These are phyloP conservation scores for Dryoscopus gambensis DNA, from an alignment of 2,113 vertebrate genomes.

Conservation along the genomic window DNA sequence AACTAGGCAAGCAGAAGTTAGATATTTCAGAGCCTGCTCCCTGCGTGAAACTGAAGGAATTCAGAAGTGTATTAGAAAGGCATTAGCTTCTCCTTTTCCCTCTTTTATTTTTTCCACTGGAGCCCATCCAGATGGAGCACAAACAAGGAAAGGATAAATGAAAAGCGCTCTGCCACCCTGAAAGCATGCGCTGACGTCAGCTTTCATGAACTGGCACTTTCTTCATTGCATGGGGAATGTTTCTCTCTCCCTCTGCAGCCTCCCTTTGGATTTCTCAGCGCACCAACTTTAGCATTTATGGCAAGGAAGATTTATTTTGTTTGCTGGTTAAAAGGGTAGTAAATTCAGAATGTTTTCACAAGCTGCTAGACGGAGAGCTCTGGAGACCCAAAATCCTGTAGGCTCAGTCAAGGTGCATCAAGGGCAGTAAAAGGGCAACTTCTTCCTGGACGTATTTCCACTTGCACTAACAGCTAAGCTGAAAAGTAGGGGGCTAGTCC, in stretches of 20 bases:
- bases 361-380: neutral
- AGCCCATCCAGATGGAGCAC: slow-evolving; percentile 56
- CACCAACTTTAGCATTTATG: slow-evolving; percentile 35
- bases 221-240: slow-evolving; percentile 26
- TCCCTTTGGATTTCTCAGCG: slow-evolving; percentile 19
- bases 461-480: neutral
- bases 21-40: neutral
- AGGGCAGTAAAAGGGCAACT: neutral
- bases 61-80: slow-evolving; percentile 31
- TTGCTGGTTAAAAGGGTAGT: neutral
- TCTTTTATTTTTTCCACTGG: neutral
- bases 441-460: neutral
- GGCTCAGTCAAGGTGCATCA: neutral
- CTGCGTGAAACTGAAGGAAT: neutral
- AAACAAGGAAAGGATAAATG: slow-evolving; percentile 63
- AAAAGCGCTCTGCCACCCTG: slow-evolving; percentile 32
- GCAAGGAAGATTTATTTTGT: slow-evolving; percentile 28
- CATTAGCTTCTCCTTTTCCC: slow-evolving; percentile 11
- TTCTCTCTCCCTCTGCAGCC: slow-evolving; percentile 1
- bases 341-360: neutral
- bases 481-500: neutral
- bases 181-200: slow-evolving; percentile 52
- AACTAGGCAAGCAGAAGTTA: neutral
- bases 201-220: slow-evolving; percentile 44
- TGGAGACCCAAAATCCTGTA: neutral